Evolutionary conservation across 2,113 vertebrate genomes (phyloP).

Genomic region (Arizona elegans): DNA sequence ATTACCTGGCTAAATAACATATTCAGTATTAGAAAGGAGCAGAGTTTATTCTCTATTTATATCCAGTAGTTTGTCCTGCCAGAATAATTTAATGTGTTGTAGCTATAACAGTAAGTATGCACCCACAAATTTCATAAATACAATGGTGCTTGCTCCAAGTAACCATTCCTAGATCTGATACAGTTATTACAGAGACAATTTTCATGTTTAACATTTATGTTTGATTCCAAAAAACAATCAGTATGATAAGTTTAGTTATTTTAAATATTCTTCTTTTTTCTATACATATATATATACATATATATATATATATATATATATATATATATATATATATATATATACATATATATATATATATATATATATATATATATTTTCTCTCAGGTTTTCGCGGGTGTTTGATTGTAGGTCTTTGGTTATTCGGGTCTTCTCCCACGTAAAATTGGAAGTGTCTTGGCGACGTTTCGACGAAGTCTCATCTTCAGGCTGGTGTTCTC

Average conservation of each 20-base stretch:
- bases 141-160: not conserved
- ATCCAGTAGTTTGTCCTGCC: not conserved
- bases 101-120: not conserved
- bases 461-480: too few species aligned
- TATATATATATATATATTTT: too few species aligned
- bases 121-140: not conserved
- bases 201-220: not conserved
- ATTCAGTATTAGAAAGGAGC: not conserved
- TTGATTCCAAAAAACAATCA: not conserved
- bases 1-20: not conserved
- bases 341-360: not conserved
- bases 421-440: too few species aligned
- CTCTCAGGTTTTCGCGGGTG: too few species aligned
- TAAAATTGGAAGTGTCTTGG: too few species aligned
- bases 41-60: not conserved
- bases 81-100: slow-evolving; percentile 12
- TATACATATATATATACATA: not conserved
- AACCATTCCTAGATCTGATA: not conserved
- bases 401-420: too few species aligned
- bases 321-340: too few species aligned
- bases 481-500: too few species aligned
- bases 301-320: too few species aligned
- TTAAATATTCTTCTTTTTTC: not conserved
- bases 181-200: slow-evolving; percentile 13
- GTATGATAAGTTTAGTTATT: not conserved